These are phyloP conservation scores for Eospalax fontanierii DNA, from an alignment of 2,797 vertebrate genomes.

Conservation along the genomic window DNA sequence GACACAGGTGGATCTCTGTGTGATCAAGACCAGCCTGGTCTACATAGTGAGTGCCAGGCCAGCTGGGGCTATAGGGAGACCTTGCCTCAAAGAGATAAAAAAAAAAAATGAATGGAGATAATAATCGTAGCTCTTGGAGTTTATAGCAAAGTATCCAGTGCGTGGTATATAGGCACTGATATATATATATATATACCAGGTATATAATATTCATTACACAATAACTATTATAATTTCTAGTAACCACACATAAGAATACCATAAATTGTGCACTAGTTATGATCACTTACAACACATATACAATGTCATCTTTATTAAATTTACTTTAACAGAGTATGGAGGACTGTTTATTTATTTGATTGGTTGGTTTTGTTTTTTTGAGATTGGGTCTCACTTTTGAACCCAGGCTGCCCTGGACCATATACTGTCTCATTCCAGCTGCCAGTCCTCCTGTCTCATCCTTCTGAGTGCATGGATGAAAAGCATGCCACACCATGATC, in stretches of 20 bases:
- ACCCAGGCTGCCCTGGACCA: neutral
- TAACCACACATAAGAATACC: conserved; percentile 25
- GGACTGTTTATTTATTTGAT: too few species aligned
- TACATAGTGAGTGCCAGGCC: too few species aligned
- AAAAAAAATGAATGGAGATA: neutral
- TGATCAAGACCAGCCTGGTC: too few species aligned
- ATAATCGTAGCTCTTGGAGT: neutral
- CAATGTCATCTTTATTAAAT: conserved; percentile 56
- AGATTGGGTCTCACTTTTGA: neutral
- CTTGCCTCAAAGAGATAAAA: too few species aligned
- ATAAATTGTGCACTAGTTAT: neutral
- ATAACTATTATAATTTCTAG: conserved; percentile 22
- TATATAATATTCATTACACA: neutral
- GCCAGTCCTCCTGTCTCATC: neutral
- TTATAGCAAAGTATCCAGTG: neutral
- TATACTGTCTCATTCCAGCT: neutral
- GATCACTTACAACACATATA: neutral
- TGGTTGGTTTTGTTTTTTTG: neutral
- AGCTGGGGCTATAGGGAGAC: too few species aligned
- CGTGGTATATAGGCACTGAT: neutral
- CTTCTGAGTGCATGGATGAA: neutral
- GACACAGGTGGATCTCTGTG: too few species aligned
- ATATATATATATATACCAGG: too few species aligned
- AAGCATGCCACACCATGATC: neutral
- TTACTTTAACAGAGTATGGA: conserved; percentile 36